phyloP scores from a whole-genome alignment of 2,888 invertebrate species.

The Ecliptopera silaceata region DNA sequence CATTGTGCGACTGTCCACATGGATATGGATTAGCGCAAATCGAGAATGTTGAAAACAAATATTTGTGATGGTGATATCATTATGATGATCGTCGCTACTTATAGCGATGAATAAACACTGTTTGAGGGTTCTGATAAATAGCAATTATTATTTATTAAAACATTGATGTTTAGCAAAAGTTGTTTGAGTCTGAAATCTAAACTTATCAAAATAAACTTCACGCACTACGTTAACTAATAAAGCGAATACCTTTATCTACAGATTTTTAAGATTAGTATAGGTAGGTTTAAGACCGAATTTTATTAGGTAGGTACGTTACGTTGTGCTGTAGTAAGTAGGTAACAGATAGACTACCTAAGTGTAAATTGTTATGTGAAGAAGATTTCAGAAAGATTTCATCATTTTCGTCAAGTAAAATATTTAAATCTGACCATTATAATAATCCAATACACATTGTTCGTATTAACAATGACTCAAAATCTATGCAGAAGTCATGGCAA shows the following conservation, averaged over 20 bases:
- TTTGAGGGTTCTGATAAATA: neutral
- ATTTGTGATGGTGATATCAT: conserved; percentile 57
- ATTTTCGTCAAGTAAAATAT: neutral
- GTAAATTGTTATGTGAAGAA: too few species aligned
- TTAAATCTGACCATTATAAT: neutral
- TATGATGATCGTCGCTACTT: conserved; percentile 25
- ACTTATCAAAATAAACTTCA: too few species aligned
- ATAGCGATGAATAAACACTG: conserved; percentile 9
- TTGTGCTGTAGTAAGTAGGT: too few species aligned
- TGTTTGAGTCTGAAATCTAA: too few species aligned
- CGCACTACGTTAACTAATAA: too few species aligned
- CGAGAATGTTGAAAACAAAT: conserved; percentile 67
- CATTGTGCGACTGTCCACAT: conserved; percentile 26
- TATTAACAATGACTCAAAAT: conserved; percentile 32
- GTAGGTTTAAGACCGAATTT: too few species aligned
- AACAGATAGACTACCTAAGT: too few species aligned
- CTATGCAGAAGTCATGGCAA: conserved; percentile 52
- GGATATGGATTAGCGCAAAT: conserved; percentile 44
- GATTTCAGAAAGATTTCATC: neutral
- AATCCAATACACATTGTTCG: conserved; percentile 15
- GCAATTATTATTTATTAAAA: neutral
- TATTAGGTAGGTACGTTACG: too few species aligned
- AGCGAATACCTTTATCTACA: too few species aligned
- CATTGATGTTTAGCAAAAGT: neutral
- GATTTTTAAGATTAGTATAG: too few species aligned